phyloP scores from a whole-genome alignment of 2,888 invertebrate genomes.

The Gymnocheta viridis region DNA sequence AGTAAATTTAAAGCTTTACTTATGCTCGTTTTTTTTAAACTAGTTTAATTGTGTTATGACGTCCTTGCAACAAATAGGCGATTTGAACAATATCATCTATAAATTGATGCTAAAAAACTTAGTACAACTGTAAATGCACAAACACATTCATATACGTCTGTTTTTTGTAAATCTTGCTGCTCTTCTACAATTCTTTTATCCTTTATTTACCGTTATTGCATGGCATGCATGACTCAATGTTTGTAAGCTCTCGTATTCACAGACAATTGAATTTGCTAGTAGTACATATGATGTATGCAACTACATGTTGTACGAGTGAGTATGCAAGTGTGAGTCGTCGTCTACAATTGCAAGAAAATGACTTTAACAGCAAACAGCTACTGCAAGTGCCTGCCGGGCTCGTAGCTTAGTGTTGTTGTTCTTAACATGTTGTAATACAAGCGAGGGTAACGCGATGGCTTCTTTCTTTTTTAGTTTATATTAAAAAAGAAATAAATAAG shows the following conservation, averaged over 20 bases:
- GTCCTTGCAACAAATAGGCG: no score
- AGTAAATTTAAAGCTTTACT: no score
- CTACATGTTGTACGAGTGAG: not conserved
- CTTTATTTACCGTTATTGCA: constrained; percentile 22
- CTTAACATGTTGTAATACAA: constrained; percentile 36
- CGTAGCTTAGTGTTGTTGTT: constrained; percentile 31
- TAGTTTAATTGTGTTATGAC: no score
- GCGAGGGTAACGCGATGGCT: constrained; percentile 24
- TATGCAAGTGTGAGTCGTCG: constrained; percentile 6
- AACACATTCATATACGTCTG: not conserved
- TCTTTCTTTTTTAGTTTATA: not conserved
- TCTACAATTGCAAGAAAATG: constrained; percentile 31
- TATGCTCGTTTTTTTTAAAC: no score
- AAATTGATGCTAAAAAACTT: not conserved
- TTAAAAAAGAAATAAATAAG: constrained; percentile 41
- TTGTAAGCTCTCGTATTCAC: not conserved
- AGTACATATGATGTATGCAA: not conserved
- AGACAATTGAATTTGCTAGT: constrained; percentile 20
- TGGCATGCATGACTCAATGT: constrained; percentile 3
- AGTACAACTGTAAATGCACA: not conserved
- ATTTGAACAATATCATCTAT: no score
- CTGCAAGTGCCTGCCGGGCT: constrained; percentile 17
- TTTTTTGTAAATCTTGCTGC: not conserved
- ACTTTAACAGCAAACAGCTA: constrained; percentile 32
- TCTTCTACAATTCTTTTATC: constrained; percentile 13